Evolutionary conservation across 2,113 vertebrate species (phyloP).

Genomic region (Prochilodus magdalenae): DNA sequence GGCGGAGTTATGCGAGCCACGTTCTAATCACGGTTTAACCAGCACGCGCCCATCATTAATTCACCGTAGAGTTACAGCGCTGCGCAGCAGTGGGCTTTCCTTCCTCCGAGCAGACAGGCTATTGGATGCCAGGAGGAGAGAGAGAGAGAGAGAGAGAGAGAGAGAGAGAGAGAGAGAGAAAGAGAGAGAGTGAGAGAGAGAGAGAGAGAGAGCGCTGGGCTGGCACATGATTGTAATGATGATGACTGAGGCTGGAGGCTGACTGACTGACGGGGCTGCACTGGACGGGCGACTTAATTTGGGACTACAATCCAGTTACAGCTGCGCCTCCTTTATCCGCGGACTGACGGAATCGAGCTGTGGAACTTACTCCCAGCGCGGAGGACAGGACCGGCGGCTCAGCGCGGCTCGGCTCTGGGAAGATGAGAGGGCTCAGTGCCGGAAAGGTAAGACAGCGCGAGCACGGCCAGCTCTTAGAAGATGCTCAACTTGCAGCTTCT

Average conservation of each 20-base stretch:
- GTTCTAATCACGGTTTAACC: constrained; percentile 55
- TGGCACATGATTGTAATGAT: constrained; percentile 67
- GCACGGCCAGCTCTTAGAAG: neutral
- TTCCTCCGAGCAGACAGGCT: constrained; percentile 31
- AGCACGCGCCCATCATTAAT: constrained; percentile 43
- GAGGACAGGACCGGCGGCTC: constrained; percentile 43
- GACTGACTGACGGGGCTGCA: constrained; percentile 68
- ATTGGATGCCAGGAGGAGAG: constrained; percentile 28
- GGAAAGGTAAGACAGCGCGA: constrained; percentile 60
- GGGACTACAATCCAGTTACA: constrained; percentile 70
- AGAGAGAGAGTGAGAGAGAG: constrained; percentile 64
- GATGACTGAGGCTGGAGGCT: constrained; percentile 66
- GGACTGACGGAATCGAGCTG: constrained; percentile 50
- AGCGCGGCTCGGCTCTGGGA: constrained; percentile 20
- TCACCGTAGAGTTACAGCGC: constrained; percentile 37
- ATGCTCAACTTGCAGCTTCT: neutral
- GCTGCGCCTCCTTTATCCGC: constrained; percentile 60
- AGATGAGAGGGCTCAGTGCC: constrained; percentile 50
- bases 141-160: constrained; percentile 63
- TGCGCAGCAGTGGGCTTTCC: constrained; percentile 19
- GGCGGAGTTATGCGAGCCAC: constrained; percentile 45
- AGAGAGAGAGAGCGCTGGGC: constrained; percentile 55
- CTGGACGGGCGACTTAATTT: constrained; percentile 69
- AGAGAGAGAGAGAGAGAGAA: constrained; percentile 55
- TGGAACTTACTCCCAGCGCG: constrained; percentile 55